A percentile compares a stretch with the other conserved stretches of the same genome.
Evolutionary conservation across 2,797 vertebrate species (phyloP).

Genomic region (Alcedo atthis): DNA sequence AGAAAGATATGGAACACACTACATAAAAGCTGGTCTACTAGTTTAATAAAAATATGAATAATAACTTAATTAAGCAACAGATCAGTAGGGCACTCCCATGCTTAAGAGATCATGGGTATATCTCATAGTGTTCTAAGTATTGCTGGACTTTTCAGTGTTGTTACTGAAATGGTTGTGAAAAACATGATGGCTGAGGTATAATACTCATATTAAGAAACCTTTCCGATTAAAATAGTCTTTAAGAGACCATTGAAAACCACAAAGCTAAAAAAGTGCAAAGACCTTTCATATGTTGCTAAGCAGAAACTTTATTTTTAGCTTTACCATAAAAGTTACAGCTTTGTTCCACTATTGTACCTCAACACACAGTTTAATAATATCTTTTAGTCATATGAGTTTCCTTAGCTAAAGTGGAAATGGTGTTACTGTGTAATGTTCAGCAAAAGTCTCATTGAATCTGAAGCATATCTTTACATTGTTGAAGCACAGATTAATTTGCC

Average conservation of each 20-base stretch:
- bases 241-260: not conserved
- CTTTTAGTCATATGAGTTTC: not conserved
- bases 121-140: not conserved
- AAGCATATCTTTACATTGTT: not conserved
- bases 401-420: not conserved
- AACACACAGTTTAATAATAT: not conserved
- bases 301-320: not conserved
- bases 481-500: not conserved
- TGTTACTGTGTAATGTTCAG: not conserved
- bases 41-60: conserved; percentile 37
- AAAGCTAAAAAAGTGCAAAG: not conserved
- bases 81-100: not conserved
- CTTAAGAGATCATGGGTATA: not conserved
- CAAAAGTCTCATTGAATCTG: not conserved
- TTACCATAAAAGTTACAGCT: not conserved
- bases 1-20: not conserved
- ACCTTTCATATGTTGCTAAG: not conserved
- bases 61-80: conserved; percentile 13
- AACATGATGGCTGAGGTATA: not conserved
- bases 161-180: not conserved
- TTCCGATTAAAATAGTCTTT: not conserved
- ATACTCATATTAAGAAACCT: not conserved
- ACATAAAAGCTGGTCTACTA: not conserved
- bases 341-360: not conserved
- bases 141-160: not conserved